Evolutionary conservation across 2,113 vertebrate genomes (phyloP), one percentile per base, ranked within the genome.

Genomic region (Tachysurus fulvidraco): DNA sequence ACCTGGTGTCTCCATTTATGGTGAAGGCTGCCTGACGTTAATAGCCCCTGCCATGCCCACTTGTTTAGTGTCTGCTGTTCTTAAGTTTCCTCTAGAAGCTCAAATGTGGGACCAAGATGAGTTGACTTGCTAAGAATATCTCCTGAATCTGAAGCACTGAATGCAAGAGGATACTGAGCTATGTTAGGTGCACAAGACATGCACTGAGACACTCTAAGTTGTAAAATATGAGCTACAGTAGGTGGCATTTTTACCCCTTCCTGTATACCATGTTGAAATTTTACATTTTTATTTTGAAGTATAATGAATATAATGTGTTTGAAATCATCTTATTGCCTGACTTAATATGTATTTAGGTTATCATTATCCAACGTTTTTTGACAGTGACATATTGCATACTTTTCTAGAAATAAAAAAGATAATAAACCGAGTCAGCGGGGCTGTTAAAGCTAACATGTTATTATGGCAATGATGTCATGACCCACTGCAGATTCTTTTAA

Each of bases 61-160:
- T 86, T 85, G 80, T 50, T 83, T 83, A 86, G 64, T 50, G 62
- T 55, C 91, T 41, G 55, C 19, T 21, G 87, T 62, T 94, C 95
- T 95, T 90, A 81, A 64, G 92, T 95, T 95, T 92, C 95, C 87
- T 25, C 74, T 60, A 88, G 89, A 67, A 91, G 87, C 88, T 91
- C 85, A 89, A 85, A 87, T 88, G 85, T 59, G 52, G 25, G 76
- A 89, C 79, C 74, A 83, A 76, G 67, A 91, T 82, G 85, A 86
- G 71, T 82, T 71, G 84, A 74, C 88, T 62, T 81, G 83, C 94
- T 95, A 95, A 94, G 92, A 93, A 93, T 94, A 94, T 92, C 92
- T 85, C 13, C 28, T 86, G 77, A 85, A 65, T 89, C 89, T 28
- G 52, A 1, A 6, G 80, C 83, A 78, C 52, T 83, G 91, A 91